Evolutionary conservation across 2,888 invertebrate species (phyloP).

Genomic region (Chalcosyrphus nemorum): DNA sequence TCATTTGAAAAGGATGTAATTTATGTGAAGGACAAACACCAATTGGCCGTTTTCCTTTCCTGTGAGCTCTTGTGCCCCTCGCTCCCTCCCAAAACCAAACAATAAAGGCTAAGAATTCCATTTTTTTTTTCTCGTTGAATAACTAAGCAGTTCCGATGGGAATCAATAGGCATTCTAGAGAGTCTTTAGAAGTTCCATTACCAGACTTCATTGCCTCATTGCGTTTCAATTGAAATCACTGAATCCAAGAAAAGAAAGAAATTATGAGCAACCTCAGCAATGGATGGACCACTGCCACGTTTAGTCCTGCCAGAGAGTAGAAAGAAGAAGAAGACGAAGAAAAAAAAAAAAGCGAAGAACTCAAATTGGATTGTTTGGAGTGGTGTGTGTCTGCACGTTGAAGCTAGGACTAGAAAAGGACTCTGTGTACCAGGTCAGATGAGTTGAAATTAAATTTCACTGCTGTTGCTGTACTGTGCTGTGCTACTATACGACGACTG

Average conservation of each 20-base stretch:
- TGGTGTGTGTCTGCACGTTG: not conserved
- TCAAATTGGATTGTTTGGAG: conserved; percentile 4
- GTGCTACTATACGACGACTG: no score
- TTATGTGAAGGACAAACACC: not conserved
- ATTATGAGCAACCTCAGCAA: not conserved
- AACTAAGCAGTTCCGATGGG: not conserved
- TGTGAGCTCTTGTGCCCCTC: no score
- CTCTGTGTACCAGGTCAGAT: not conserved
- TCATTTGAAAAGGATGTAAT: not conserved
- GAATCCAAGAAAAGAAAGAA: not conserved
- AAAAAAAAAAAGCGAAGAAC: not conserved
- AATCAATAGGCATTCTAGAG: not conserved
- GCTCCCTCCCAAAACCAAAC: not conserved
- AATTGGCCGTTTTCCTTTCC: not conserved
- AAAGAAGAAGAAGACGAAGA: not conserved
- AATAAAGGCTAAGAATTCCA: not conserved
- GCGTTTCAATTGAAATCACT: not conserved
- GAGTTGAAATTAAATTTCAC: conserved; percentile 35
- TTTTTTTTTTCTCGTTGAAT: no score
- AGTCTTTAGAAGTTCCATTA: not conserved
- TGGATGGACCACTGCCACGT: not conserved
- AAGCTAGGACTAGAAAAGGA: not conserved
- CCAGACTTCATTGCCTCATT: not conserved
- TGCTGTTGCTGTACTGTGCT: no score
- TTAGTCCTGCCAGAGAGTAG: not conserved